Evolutionary conservation across 2,888 invertebrate genomes (phyloP), one percentile per base, ranked within the genome.

Genomic region (Aleiodes leptofemur): DNA sequence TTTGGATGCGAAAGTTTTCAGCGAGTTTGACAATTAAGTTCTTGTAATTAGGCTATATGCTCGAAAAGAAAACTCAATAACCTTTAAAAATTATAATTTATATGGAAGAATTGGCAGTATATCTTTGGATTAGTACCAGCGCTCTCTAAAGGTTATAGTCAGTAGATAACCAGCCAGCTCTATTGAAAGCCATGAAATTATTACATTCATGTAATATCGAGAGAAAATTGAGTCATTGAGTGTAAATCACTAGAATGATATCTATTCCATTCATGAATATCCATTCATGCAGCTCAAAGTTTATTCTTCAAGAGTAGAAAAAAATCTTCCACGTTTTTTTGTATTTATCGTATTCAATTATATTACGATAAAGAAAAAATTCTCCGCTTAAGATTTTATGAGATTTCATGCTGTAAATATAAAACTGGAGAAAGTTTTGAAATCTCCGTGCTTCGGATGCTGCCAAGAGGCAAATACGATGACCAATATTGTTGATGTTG

Each of bases 41-140:
- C 74, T 74, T 53, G 50, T 34, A 74, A 74, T 64, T 34, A 38
- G 29, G 68, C 57, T 69, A 76, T 59, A 72, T 13, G 72, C 76
- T 71, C 81, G 78, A 75, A 51, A 82, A 80, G 82, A 76, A 80
- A 81, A 79, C 83, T 81, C 82, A 78, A 80, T 85, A 83, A 87
- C 86, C 86, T 87, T 87, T 87, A 84, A 51, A 72, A 78, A 78
- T 81, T 80, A 80, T 84, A 85, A 86, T 85, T 86, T 85, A 86
- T 86, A 83, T 81, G 78, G 81, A 80, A 82, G 76, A 83, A 84
- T 79, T 73, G 73, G 69, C 78, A 79, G 76, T 76, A 71, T 72
- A 57, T 59, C 74, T 75, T 50, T 34, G 34, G 57, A 14, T 34
- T 61, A 61, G 34, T 34, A 34, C 34, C 7, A 61, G 61, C 16